These are phyloP conservation scores for Sturnira hondurensis DNA, from an alignment of 2,113 vertebrate genomes.

Conservation along the genomic window DNA sequence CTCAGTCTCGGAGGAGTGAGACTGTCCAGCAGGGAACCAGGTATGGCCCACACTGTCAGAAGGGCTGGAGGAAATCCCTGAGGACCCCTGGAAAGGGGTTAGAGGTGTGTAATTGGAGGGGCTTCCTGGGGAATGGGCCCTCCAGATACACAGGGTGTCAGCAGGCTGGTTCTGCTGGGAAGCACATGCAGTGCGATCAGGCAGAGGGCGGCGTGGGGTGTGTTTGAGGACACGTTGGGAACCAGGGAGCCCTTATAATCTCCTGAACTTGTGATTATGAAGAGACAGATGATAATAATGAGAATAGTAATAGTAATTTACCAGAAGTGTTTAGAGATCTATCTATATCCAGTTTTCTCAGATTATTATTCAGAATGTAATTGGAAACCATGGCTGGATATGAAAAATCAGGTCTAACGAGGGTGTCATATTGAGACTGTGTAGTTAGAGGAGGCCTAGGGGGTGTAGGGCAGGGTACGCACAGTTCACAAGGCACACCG, in stretches of 20 bases:
- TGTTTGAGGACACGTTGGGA: neutral
- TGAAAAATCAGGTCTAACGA: neutral
- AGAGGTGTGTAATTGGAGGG: neutral
- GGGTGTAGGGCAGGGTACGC: fast-evolving
- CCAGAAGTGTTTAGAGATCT: neutral
- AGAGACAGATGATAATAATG: neutral
- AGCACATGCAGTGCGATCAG: neutral
- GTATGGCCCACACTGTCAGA: fast-evolving
- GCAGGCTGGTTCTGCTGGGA: neutral
- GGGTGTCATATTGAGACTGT: neutral
- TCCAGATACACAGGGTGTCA: neutral
- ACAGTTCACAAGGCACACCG: neutral
- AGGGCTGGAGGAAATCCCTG: too few species aligned
- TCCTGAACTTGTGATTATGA: neutral
- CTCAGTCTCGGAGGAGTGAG: neutral
- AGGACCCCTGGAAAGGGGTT: neutral
- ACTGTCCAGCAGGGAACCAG: neutral
- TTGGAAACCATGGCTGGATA: neutral
- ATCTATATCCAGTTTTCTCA: neutral
- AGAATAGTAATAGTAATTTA: neutral
- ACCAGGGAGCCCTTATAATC: neutral
- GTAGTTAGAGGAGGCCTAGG: fast-evolving
- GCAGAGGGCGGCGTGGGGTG: neutral
- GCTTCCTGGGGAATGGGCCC: neutral
- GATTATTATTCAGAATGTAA: neutral